A percentile compares a stretch with the other conserved stretches of the same genome.
phyloP scores from a whole-genome alignment of 2,888 invertebrate species.

The Dilophus febrilis region DNA sequence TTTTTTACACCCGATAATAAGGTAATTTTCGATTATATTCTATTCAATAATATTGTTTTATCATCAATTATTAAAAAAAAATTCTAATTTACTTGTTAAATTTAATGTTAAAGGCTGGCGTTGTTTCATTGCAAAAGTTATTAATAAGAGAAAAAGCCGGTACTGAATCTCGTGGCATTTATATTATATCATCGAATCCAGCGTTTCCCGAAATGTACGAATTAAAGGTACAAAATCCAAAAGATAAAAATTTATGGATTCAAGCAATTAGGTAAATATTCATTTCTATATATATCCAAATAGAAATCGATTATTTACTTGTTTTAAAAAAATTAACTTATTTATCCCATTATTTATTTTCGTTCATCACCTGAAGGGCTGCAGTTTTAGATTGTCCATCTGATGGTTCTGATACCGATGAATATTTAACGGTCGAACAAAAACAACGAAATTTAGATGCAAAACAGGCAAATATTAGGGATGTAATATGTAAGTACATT shows the following conservation, averaged over 20 bases:
- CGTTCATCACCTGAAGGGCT: constrained; percentile 28
- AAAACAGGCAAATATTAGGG: constrained; percentile 60
- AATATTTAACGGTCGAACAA: constrained; percentile 57
- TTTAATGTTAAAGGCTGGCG: constrained; percentile 68
- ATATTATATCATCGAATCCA: constrained; percentile 83
- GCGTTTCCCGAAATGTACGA: constrained; percentile 94
- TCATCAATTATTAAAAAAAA: constrained; percentile 7
- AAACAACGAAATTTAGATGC: constrained; percentile 57
- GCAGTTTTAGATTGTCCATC: constrained; percentile 72
- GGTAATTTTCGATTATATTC: constrained; percentile 29
- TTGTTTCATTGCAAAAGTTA: constrained; percentile 79
- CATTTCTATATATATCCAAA: no score
- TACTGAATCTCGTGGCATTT: constrained; percentile 72
- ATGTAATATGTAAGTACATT: constrained; percentile 54
- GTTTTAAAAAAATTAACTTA: not conserved
- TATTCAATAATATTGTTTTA: not conserved
- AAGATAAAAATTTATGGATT: constrained; percentile 83
- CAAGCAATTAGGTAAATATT: constrained; percentile 51
- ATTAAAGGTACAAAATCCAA: constrained; percentile 69
- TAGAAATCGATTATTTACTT: not conserved
- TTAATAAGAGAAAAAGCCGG: constrained; percentile 89
- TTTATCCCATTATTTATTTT: not conserved
- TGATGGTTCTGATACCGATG: constrained; percentile 58
- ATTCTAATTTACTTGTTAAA: no score
- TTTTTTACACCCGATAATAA: constrained; percentile 91